These are phyloP conservation scores for Watsonalla cultraria DNA, from an alignment of 2,888 invertebrate species.

Conservation along the genomic window DNA sequence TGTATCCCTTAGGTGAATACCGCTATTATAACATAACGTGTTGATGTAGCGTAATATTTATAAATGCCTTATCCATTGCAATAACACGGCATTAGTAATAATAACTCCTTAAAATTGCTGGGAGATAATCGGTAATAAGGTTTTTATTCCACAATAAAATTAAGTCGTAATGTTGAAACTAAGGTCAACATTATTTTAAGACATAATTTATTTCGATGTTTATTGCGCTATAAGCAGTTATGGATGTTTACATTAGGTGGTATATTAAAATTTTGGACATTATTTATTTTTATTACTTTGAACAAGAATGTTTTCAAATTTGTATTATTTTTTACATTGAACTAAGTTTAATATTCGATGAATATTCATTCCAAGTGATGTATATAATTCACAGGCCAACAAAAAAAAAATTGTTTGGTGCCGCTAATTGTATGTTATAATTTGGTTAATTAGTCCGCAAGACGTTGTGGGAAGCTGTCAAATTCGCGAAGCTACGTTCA, in stretches of 20 bases:
- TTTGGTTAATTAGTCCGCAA: too few relatives aligned
- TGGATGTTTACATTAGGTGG: background rate
- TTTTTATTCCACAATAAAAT: background rate
- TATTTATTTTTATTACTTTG: too few relatives aligned
- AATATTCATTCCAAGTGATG: background rate
- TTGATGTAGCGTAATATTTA: background rate
- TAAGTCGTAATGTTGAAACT: background rate
- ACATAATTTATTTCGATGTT: slow-evolving; percentile 1
- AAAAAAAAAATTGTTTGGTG: too few relatives aligned
- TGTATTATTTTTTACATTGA: too few relatives aligned
- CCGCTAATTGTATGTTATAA: too few relatives aligned
- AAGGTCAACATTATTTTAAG: background rate
- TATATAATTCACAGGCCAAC: too few relatives aligned
- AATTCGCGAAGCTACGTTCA: too few relatives aligned
- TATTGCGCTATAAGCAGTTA: background rate
- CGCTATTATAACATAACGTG: slow-evolving; percentile 11
- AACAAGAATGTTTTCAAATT: too few relatives aligned
- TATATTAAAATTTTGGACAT: too few relatives aligned
- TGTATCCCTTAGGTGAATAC: slow-evolving; percentile 31
- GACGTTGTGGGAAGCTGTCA: too few relatives aligned
- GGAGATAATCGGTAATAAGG: background rate
- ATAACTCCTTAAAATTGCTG: background rate
- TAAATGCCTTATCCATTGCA: background rate
- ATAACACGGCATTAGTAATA: background rate
- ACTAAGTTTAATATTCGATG: background rate